Conservation (phyloP, 2,888 invertebrate genomes). For the Stegophylla sp. region DNA sequence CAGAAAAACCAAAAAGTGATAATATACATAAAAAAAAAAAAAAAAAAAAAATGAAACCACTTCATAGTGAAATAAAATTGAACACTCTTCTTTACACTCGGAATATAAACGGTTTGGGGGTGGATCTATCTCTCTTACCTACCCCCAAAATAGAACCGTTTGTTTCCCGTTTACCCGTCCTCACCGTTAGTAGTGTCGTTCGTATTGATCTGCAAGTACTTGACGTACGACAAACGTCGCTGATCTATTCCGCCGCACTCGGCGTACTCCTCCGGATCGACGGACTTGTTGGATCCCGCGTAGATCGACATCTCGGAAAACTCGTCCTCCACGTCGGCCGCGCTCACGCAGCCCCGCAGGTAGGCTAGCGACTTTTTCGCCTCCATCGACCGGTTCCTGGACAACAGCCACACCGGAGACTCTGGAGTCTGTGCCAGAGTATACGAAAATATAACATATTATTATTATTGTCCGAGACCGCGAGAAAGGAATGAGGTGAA, state of each 20-base stretch:
- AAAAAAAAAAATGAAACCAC: too few species aligned
- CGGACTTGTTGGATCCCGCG: constrained; percentile 32
- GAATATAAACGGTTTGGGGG: too few species aligned
- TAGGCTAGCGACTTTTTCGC: constrained; percentile 48
- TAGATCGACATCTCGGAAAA: constrained; percentile 52
- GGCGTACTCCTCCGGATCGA: constrained; percentile 37
- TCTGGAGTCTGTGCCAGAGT: constrained; percentile 25
- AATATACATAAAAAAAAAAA: too few species aligned
- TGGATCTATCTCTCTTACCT: too few species aligned
- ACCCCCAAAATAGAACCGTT: too few species aligned
- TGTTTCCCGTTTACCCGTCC: too few species aligned
- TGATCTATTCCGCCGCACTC: constrained; percentile 45
- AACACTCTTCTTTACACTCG: too few species aligned
- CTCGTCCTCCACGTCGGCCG: constrained; percentile 45
- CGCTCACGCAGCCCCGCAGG: constrained; percentile 37
- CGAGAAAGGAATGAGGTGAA: too few species aligned
- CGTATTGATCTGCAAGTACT: constrained; percentile 51
- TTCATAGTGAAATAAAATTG: too few species aligned
- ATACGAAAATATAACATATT: not conserved
- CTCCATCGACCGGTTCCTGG: constrained; percentile 21
- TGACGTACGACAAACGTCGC: constrained; percentile 45
- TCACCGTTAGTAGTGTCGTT: constrained; percentile 37
- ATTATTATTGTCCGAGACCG: too few species aligned
- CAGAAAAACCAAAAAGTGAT: too few species aligned
- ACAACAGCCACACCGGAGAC: constrained; percentile 44